These are phyloP conservation scores for Uromys caudimaculatus DNA, from an alignment of 2,797 vertebrate genomes.

Conservation along the genomic window DNA sequence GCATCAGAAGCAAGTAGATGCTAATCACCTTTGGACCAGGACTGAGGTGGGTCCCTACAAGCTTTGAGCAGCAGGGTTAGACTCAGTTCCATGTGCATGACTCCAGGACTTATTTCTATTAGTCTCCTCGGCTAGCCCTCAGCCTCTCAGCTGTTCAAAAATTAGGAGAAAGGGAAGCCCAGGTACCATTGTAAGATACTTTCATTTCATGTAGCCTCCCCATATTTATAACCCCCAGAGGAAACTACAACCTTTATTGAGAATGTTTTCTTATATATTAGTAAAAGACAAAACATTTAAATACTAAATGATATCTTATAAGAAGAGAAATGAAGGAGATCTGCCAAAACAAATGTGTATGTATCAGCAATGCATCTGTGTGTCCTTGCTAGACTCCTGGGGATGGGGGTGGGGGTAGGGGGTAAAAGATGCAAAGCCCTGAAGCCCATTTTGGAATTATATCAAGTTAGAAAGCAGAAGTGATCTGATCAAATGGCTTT, in stretches of 20 bases:
- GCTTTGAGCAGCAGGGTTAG: background rate
- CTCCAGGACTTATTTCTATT: background rate
- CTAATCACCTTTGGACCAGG: background rate
- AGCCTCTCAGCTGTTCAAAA: background rate
- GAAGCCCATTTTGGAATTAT: constrained; percentile 46
- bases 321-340: background rate
- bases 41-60: background rate
- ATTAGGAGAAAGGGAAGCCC: background rate
- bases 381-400: constrained; percentile 27
- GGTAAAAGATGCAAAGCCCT: constrained; percentile 26
- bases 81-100: background rate
- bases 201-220: background rate
- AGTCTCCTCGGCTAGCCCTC: background rate
- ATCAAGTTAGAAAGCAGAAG: constrained; percentile 53
- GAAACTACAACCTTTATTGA: background rate
- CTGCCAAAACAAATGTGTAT: constrained; percentile 16
- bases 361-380: background rate
- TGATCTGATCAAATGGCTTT: constrained; percentile 61
- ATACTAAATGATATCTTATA: background rate
- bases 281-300: background rate
- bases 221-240: background rate
- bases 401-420: background rate
- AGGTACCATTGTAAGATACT: background rate
- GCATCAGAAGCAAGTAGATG: background rate
- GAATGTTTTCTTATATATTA: background rate